Conservation (phyloP, 2,113 vertebrate genomes). For the Macroglossus sobrinus region DNA sequence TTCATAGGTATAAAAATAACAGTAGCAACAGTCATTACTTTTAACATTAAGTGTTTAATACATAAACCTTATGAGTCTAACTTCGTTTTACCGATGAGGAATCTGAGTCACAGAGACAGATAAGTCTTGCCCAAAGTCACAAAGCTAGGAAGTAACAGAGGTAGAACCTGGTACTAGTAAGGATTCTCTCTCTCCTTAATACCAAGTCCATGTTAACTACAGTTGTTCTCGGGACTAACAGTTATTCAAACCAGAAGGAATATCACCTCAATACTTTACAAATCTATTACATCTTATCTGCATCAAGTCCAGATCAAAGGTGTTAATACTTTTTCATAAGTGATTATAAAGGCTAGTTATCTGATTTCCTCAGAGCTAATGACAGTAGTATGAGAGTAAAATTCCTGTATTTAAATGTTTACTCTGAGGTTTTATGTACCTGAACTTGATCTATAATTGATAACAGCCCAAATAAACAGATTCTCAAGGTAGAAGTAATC, state of each 20-base stretch:
- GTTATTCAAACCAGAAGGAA: background rate
- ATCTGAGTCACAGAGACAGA: background rate
- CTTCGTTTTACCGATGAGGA: background rate
- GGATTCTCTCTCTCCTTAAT: background rate
- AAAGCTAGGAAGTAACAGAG: background rate
- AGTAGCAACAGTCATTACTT: background rate
- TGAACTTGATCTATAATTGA: background rate
- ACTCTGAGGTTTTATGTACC: background rate
- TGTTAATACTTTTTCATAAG: background rate
- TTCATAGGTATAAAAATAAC: background rate
- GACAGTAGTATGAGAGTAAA: background rate
- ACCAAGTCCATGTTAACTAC: background rate
- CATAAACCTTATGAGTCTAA: background rate
- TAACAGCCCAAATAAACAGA: slow-evolving; percentile 17
- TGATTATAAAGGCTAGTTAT: background rate
- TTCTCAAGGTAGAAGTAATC: background rate
- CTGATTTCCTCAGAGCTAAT: background rate
- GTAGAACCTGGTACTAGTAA: background rate
- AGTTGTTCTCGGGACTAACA: background rate
- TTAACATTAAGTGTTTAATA: background rate
- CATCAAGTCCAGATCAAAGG: slow-evolving; percentile 5
- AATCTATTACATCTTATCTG: background rate
- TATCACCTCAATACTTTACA: background rate
- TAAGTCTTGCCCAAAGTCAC: background rate
- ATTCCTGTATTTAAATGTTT: background rate